Conservation (phyloP, 1,140 invertebrate genomes). For the Cydia strobilella region DNA sequence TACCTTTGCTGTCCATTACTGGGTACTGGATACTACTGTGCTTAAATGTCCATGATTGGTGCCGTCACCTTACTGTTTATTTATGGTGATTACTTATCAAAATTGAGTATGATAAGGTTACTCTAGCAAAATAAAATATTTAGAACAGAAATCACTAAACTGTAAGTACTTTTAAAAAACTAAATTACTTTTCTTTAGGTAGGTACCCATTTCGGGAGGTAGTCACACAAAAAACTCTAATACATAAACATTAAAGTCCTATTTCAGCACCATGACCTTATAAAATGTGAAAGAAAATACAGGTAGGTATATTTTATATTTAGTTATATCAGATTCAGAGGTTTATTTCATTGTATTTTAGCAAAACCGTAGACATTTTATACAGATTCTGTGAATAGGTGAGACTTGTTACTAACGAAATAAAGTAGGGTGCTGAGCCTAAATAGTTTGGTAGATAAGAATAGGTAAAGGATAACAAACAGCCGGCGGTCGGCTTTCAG, state of each 20-base stretch:
- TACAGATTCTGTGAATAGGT: conserved; percentile 3
- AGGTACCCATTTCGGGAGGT: too few relatives aligned
- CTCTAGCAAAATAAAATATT: too few relatives aligned
- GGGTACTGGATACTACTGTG: too few relatives aligned
- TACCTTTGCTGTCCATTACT: too few relatives aligned
- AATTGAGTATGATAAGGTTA: too few relatives aligned
- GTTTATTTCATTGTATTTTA: not conserved
- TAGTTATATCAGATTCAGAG: not conserved
- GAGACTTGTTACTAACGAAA: not conserved
- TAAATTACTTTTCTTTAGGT: too few relatives aligned
- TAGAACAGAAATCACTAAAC: too few relatives aligned
- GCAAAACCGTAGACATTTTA: not conserved
- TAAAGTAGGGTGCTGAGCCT: conserved; percentile 1
- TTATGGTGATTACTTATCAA: not conserved
- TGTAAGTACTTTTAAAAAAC: too few relatives aligned
- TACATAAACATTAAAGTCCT: not conserved
- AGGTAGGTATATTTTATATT: not conserved
- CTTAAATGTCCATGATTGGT: too few relatives aligned
- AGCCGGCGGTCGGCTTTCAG: not conserved
- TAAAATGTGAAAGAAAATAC: not conserved
- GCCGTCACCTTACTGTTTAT: too few relatives aligned
- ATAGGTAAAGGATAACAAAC: conserved; percentile 30
- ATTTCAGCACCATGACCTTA: not conserved
- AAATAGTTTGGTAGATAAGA: conserved; percentile 22
- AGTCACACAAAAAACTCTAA: too few relatives aligned